Conservation (phyloP, 2,888 invertebrate genomes). For the Drosophila kuntzei region DNA sequence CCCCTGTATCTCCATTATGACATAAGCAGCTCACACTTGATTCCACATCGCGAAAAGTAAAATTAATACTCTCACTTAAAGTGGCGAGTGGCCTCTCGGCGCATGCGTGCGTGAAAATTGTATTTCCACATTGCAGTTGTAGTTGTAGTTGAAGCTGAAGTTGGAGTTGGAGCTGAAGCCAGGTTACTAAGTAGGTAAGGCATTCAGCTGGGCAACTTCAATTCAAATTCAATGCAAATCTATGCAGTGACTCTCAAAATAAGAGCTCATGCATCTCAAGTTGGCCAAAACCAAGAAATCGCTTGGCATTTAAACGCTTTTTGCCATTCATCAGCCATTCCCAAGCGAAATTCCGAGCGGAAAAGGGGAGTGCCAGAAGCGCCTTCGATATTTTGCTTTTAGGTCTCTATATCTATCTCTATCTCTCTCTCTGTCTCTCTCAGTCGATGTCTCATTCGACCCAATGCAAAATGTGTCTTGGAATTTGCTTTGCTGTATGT, state of each 20-base stretch:
- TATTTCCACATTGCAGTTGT: constrained; percentile 59
- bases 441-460: constrained; percentile 7
- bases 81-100: constrained; percentile 47
- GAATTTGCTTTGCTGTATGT: constrained; percentile 47
- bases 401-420: constrained; percentile 1
- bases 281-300: constrained; percentile 47
- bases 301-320: constrained; percentile 66
- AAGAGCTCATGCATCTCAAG: constrained; percentile 33
- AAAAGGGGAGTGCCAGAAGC: constrained; percentile 69
- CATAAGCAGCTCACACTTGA: constrained; percentile 50
- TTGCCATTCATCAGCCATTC: constrained; percentile 49
- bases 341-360: constrained; percentile 60
- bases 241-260: constrained; percentile 41
- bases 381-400: constrained; percentile 41
- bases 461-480: constrained; percentile 50
- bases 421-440: not conserved
- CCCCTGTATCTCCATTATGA: constrained; percentile 44
- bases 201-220: too few species aligned
- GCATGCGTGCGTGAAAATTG: constrained; percentile 81
- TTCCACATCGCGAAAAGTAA: constrained; percentile 64
- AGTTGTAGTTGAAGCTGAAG: not conserved
- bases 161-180: not conserved
- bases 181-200: constrained; percentile 31
- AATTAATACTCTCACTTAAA: constrained; percentile 73
- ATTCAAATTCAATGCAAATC: constrained; percentile 38